Evolutionary conservation across 2,113 vertebrate species (phyloP), one percentile per base, ranked within the genome.

Genomic region (Hippocampus comes): DNA sequence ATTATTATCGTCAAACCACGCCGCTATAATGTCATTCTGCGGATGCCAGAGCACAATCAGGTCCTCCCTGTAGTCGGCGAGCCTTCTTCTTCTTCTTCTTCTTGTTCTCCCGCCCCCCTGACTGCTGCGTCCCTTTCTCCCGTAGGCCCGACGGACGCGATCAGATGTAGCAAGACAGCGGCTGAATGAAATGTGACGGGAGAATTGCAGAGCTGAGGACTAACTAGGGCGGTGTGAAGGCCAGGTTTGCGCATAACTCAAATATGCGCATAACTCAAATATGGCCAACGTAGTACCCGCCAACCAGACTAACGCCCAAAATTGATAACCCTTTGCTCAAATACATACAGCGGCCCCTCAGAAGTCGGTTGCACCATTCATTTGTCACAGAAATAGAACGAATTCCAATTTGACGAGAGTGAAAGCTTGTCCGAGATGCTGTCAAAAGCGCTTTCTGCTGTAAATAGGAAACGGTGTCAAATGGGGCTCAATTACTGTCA

Each of bases 1-100:
- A 92, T 93, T 92, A 93, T 93, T 92, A 92, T 93, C 91, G 90
- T 91, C 86, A 92, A 93, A 92, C 92, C 92, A 82, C 92, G 91
- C 89, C 85, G 90, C 91, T 93, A 91, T 93, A 93, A 92, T 92
- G 92, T 92, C 89, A 91, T 92, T 92, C 88, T 90, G 87, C 84
- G 86, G 85, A 91, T 91, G 91, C 92, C 92, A 90, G 86, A 91
- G 91, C 85, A 91, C 91, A 90, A 88, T 90, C 90, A 86, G 74
- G 88, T 89, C 84, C 87, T 89, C 89, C 88, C 84, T 88, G 89
- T 87, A 89, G 87, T 88, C 84, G 86, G 77, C 85, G 74, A 82
- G 84, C 83, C 86, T 86, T 68, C 75, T 67, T 48, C 64, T 66
- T 25, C 64, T 23, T 25, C 42, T 53, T 6, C 34, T 38, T 38